Conservation (phyloP, 2,888 invertebrate genomes). For the Hydroisotoma schaefferi region DNA sequence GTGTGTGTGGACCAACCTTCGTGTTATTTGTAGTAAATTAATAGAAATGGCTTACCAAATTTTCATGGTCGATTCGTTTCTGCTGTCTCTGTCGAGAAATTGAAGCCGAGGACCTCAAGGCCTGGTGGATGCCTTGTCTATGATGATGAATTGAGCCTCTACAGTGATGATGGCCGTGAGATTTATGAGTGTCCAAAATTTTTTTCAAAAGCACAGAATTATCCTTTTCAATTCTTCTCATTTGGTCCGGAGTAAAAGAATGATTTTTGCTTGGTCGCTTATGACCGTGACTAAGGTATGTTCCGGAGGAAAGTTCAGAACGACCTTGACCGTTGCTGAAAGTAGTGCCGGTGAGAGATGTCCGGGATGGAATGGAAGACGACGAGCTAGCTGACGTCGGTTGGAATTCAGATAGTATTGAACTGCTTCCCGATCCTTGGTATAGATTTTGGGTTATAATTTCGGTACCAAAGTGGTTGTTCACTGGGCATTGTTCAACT, state of each 20-base stretch:
- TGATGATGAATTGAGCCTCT: conserved; percentile 15
- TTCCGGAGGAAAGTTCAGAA: neutral
- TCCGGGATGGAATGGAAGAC: neutral
- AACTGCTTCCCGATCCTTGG: neutral
- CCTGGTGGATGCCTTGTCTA: conserved; percentile 37
- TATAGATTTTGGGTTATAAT: neutral
- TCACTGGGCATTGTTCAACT: neutral
- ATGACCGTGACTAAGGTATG: too few relatives aligned
- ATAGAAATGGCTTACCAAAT: conserved; percentile 53
- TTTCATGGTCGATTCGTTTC: conserved; percentile 56
- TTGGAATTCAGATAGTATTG: neutral
- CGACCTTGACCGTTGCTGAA: conserved; percentile 2
- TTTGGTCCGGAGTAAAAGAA: conserved; percentile 54
- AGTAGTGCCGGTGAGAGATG: neutral
- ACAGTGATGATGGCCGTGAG: conserved; percentile 15
- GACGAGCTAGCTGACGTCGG: conserved; percentile 7
- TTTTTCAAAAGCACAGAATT: conserved; percentile 54
- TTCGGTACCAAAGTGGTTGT: neutral
- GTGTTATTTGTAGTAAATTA: neutral
- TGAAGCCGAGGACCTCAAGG: conserved; percentile 52
- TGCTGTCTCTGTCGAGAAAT: conserved; percentile 56
- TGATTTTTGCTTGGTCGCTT: conserved; percentile 51
- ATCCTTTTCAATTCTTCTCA: conserved; percentile 54
- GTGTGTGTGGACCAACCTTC: neutral
- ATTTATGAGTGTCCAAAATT: conserved; percentile 52